These are phyloP conservation scores for Urocyon cinereoargenteus DNA, from an alignment of 2,797 vertebrate species.

Conservation along the genomic window DNA sequence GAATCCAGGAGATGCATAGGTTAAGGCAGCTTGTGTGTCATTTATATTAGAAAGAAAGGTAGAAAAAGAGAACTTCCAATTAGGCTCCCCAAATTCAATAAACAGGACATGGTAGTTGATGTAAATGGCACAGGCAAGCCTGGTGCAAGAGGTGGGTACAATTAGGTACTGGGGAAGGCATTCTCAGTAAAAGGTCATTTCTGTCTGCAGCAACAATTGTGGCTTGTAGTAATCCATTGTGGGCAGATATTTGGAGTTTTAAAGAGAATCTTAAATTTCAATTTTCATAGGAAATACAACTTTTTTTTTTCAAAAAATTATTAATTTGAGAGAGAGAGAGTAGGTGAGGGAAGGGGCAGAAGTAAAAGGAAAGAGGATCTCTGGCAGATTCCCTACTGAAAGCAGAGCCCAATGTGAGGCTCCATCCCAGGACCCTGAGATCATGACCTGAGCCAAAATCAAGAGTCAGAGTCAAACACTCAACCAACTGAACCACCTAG, in stretches of 20 bases:
- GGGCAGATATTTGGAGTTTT: not conserved
- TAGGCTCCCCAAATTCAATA: not conserved
- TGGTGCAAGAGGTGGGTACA: rapidly evolving
- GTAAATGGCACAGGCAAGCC: not conserved
- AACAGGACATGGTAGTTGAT: not conserved
- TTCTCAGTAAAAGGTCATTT: rapidly evolving
- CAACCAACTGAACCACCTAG: not conserved
- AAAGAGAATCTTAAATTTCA: not conserved
- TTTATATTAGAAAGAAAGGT: not conserved
- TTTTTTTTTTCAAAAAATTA: not conserved
- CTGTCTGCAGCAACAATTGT: not conserved
- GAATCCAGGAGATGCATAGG: not conserved
- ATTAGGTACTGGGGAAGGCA: rapidly evolving
- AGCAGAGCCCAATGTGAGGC: rapidly evolving
- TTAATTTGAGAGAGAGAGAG: not conserved
- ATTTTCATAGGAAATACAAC: not conserved
- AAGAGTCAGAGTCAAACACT: not conserved
- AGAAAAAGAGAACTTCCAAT: not conserved
- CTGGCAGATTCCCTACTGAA: not conserved
- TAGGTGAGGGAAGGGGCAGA: not conserved
- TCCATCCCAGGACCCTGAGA: not conserved
- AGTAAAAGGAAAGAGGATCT: not conserved
- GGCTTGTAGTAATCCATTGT: not conserved
- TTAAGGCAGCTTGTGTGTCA: not conserved
- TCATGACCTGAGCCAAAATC: not conserved